phyloP scores from a whole-genome alignment of 64 coral and sea anemone species.

The Astreopora myriophthalma region DNA sequence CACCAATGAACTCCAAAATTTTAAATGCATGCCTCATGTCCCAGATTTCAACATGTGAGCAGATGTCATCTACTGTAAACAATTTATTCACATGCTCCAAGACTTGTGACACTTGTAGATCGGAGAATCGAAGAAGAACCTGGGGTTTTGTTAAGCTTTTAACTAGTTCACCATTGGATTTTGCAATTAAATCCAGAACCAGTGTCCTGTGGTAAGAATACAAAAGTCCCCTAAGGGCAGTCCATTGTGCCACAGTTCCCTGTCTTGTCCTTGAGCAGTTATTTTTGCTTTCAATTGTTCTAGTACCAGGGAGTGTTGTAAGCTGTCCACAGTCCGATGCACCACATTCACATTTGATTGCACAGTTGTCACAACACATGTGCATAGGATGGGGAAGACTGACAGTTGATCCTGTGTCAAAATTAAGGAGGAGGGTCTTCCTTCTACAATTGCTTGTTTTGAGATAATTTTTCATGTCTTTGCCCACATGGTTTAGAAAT shows the following conservation, averaged over 20 bases:
- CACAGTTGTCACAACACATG: conserved; percentile 65
- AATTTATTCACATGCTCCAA: conserved; percentile 11
- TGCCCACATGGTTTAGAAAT: conserved; percentile 21
- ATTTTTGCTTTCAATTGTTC: neutral
- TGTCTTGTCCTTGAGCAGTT: neutral
- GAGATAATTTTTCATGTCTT: conserved; percentile 43
- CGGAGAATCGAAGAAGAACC: conserved; percentile 5
- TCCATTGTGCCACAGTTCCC: neutral
- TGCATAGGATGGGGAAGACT: neutral
- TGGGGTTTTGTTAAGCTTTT: neutral
- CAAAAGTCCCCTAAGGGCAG: neutral
- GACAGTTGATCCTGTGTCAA: neutral
- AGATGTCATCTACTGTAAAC: conserved; percentile 24
- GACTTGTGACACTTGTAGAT: conserved; percentile 12
- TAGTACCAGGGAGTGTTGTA: neutral
- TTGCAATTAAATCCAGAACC: conserved; percentile 6
- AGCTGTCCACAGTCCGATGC: neutral
- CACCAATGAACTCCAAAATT: neutral
- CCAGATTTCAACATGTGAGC: conserved; percentile 16
- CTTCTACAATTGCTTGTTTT: neutral
- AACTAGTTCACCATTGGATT: neutral
- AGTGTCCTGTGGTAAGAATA: neutral
- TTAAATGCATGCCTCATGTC: conserved; percentile 20
- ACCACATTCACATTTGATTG: conserved; percentile 28
- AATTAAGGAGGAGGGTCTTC: neutral